Percentiles rank a stretch among this genome's conserved stretches.
These are phyloP conservation scores for Python bivittatus DNA, from an alignment of 2,113 vertebrate species.

Conservation along the genomic window DNA sequence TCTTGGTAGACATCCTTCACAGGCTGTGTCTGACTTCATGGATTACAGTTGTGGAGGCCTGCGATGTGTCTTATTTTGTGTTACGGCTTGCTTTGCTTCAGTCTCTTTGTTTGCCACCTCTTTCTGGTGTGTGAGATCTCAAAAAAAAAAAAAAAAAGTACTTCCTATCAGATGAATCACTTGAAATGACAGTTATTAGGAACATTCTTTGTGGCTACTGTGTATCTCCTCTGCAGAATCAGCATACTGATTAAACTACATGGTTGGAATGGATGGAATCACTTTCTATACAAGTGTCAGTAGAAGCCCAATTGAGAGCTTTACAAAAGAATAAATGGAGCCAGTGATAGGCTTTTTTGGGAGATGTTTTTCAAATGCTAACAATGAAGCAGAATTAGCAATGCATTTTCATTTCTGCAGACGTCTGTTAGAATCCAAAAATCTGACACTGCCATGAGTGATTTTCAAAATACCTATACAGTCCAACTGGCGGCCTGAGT, in stretches of 20 bases:
- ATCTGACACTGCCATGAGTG: background rate
- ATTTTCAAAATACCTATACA: background rate
- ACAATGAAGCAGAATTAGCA: constrained; percentile 1
- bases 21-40: background rate
- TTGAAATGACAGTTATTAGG: constrained; percentile 34
- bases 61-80: background rate
- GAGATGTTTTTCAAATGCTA: background rate
- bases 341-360: background rate
- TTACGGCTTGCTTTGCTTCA: constrained; percentile 4
- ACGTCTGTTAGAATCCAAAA: background rate
- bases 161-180: constrained; percentile 10
- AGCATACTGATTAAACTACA: background rate
- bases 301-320: constrained; percentile 15
- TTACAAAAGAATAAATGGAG: background rate
- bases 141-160: background rate
- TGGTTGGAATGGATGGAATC: constrained; percentile 4
- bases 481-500: background rate
- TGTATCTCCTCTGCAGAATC: constrained; percentile 32
- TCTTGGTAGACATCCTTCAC: background rate
- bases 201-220: constrained; percentile 32
- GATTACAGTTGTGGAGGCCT: background rate
- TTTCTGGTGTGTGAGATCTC: background rate
- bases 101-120: constrained; percentile 12
- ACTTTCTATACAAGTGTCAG: constrained; percentile 39
- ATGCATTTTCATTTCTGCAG: background rate